Evolutionary conservation across 2,888 invertebrate genomes (phyloP).

Genomic region (Embidobia sp.): DNA sequence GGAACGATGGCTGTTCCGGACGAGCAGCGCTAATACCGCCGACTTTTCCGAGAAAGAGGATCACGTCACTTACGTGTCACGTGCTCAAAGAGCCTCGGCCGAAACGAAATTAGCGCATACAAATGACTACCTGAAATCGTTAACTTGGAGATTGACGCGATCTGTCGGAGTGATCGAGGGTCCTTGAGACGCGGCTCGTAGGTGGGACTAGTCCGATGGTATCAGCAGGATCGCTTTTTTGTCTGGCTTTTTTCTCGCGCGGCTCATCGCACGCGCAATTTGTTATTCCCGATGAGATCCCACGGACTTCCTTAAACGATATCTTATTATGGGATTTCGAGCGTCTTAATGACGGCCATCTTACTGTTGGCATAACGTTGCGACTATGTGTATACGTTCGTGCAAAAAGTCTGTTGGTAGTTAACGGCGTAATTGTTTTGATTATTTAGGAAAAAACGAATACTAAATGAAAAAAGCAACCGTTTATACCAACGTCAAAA

Average conservation of each 20-base stretch:
- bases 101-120: conserved; percentile 51
- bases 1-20: neutral
- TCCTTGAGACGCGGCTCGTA: conserved; percentile 40
- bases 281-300: conserved; percentile 36
- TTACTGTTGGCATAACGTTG: conserved; percentile 29
- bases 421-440: no score
- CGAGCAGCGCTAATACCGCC: conserved; percentile 5
- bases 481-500: no score
- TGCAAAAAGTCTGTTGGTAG: no score
- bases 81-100: conserved; percentile 17
- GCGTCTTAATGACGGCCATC: conserved; percentile 16
- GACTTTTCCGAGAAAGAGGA: conserved; percentile 42
- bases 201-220: conserved; percentile 46
- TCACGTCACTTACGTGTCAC: conserved; percentile 55
- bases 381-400: no score
- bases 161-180: conserved; percentile 41
- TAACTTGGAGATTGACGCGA: conserved; percentile 29
- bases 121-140: conserved; percentile 55
- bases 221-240: conserved; percentile 28
- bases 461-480: no score
- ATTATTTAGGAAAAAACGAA: no score
- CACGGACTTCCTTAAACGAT: conserved; percentile 41
- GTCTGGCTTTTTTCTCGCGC: conserved; percentile 23
- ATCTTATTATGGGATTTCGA: conserved; percentile 18
- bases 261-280: conserved; percentile 44